Evolutionary conservation across 2,797 vertebrate genomes (phyloP), one percentile per base, ranked within the genome.

Genomic region (Lagocephalus sceleratus): DNA sequence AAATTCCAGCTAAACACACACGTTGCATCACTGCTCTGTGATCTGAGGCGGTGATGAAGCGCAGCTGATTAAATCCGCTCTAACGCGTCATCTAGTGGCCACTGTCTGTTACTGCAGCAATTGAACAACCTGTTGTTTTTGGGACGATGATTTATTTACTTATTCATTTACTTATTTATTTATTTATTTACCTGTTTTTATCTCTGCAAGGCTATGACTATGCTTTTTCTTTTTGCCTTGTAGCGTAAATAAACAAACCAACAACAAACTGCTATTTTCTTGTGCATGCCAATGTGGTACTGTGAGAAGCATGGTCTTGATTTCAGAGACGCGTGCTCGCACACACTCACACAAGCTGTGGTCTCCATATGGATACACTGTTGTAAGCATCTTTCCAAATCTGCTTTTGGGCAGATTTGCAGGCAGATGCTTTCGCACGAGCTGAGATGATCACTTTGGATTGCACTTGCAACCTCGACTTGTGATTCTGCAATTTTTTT

Each of bases 381-480:
- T 61, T 74, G 67, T 61, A 57, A 60, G 38, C 47, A 58, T 2
- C 25, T 42, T 23, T 15, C 10, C 60, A 68, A 73, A 73, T 78
- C 72, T 67, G 51, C 53, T 74, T 63, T 62, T 52, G 57, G 47
- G 49, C 51, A 68, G 59, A 71, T 78, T 76, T 76, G 59, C 20
- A 43, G 35, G 51, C 63, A 68, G 75, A 78, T 81, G 71, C 49
- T 62, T 66, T 45, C n/a, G 19, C 10, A 22, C 19, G 14, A 54
- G 51, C 73, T 73, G 52, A 75, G 59, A 29, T 38, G 62, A 66
- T 51, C 58, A 75, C 65, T 77, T 54, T 66, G 17, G 21, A 15
- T 0, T 16, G 26, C 12, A 25, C 46, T 69, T 44, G 17, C 39
- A 43, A 57, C 46, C 60, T 54, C 41, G 48, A 40, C 40, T 60